phyloP scores from a whole-genome alignment of 64 coral and sea anemone species.

The Porites lutea region DNA sequence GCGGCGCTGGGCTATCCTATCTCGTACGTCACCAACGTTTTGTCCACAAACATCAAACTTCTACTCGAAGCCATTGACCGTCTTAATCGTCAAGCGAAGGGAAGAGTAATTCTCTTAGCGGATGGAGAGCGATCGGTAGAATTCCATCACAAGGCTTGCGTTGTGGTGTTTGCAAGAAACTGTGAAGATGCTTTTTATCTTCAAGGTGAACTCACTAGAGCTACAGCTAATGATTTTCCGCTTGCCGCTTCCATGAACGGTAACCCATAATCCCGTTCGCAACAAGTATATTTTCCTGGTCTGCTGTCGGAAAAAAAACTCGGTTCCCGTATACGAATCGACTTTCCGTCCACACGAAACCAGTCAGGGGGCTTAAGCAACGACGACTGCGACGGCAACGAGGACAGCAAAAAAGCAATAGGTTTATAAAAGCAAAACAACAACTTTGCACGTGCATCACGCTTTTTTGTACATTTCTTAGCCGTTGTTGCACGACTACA shows the following conservation, averaged over 20 bases:
- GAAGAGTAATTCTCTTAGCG: slow-evolving; percentile 57
- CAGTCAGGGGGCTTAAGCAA: too few species aligned
- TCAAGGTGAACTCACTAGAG: slow-evolving; percentile 40
- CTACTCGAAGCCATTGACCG: slow-evolving; percentile 65
- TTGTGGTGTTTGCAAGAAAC: slow-evolving; percentile 75
- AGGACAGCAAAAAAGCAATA: too few species aligned
- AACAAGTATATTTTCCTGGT: not conserved
- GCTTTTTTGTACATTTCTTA: too few species aligned
- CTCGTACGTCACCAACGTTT: slow-evolving; percentile 63
- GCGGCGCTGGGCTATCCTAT: slow-evolving; percentile 60
- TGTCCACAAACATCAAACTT: slow-evolving; percentile 29
- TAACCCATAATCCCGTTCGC: not conserved
- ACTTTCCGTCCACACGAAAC: too few species aligned
- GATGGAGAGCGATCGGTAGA: slow-evolving; percentile 50
- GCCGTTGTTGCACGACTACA: too few species aligned
- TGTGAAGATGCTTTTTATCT: slow-evolving; percentile 51
- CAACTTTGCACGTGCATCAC: too few species aligned
- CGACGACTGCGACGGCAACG: too few species aligned
- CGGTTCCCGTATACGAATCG: too few species aligned
- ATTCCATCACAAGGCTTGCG: slow-evolving; percentile 57
- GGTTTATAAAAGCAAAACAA: too few species aligned
- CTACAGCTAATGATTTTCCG: not conserved
- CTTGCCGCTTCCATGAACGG: too few species aligned
- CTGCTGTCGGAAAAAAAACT: too few species aligned
- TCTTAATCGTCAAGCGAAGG: slow-evolving; percentile 64